Conservation (phyloP, 2,113 vertebrate species). For the Cyprinus carpio region DNA sequence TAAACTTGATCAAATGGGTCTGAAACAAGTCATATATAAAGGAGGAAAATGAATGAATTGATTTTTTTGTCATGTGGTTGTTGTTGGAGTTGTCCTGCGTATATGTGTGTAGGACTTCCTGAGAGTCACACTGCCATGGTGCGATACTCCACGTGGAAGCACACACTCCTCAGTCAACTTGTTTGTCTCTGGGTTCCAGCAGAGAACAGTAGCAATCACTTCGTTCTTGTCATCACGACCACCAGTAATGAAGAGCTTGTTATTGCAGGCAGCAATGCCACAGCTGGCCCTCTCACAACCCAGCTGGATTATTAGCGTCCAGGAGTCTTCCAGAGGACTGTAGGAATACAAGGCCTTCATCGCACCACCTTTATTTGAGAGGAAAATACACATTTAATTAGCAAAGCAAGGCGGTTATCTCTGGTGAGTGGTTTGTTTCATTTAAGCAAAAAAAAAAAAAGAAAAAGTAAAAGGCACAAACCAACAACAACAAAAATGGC, state of each 20-base stretch:
- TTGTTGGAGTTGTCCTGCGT: slow-evolving; percentile 79
- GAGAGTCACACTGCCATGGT: slow-evolving; percentile 93
- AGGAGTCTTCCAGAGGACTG: slow-evolving; percentile 83
- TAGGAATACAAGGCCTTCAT: slow-evolving; percentile 94
- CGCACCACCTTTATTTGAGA: slow-evolving; percentile 81
- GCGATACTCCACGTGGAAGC: slow-evolving; percentile 90
- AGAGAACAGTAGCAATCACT: slow-evolving; percentile 93
- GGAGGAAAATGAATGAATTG: too few species aligned
- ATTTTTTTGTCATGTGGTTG: slow-evolving; percentile 75
- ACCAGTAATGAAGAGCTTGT: slow-evolving; percentile 94
- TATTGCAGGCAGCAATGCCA: slow-evolving; percentile 93
- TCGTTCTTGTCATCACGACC: slow-evolving; percentile 94
- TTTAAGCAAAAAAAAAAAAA: background rate
- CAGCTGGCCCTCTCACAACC: slow-evolving; percentile 92
- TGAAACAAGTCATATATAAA: background rate
- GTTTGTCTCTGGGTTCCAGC: slow-evolving; percentile 85
- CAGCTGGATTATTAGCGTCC: slow-evolving; percentile 88
- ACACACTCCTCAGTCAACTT: slow-evolving; percentile 86
- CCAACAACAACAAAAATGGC: slow-evolving; percentile 92
- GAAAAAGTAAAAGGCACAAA: slow-evolving; percentile 65
- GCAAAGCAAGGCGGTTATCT: background rate
- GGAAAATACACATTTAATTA: background rate
- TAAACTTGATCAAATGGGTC: background rate
- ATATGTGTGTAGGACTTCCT: slow-evolving; percentile 95
- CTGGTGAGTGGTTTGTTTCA: background rate